phyloP scores from a whole-genome alignment of 2,888 invertebrate genomes.

The Spilosoma lubricipeda region DNA sequence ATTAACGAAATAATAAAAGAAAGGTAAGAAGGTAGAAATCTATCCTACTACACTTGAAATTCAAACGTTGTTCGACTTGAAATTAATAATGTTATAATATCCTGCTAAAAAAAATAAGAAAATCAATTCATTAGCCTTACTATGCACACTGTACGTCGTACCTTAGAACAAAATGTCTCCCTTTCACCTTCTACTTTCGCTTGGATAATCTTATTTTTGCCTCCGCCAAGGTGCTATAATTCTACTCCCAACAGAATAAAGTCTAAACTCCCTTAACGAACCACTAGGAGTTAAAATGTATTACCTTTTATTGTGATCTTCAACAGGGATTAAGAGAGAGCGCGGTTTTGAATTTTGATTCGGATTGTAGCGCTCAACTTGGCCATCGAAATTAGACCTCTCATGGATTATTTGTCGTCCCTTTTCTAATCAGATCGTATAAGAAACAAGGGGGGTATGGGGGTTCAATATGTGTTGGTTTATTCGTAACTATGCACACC shows the following conservation, averaged over 20 bases:
- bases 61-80: no score
- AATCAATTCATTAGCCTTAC: conserved; percentile 47
- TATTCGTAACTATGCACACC: conserved; percentile 79
- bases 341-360: conserved; percentile 87
- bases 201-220: conserved; percentile 84
- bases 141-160: conserved; percentile 52
- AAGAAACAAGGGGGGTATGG: conserved; percentile 50
- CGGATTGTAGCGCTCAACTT: conserved; percentile 78
- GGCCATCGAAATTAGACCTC: conserved; percentile 78
- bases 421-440: conserved; percentile 61
- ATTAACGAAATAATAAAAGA: neutral
- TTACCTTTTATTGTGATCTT: conserved; percentile 87
- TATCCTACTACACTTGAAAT: no score
- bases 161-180: conserved; percentile 82
- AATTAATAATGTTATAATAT: neutral
- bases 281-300: conserved; percentile 81
- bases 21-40: no score
- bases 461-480: conserved; percentile 63
- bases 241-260: conserved; percentile 63
- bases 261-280: conserved; percentile 61
- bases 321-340: conserved; percentile 86
- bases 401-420: conserved; percentile 69
- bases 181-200: conserved; percentile 86
- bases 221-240: conserved; percentile 63
- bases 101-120: conserved; percentile 17